Evolutionary conservation across 30 jellyfish, hydroid and myxozoan genomes (phyloP), one percentile per base, ranked within the genome.

Genomic region (Pseudorhiza aurosa): DNA sequence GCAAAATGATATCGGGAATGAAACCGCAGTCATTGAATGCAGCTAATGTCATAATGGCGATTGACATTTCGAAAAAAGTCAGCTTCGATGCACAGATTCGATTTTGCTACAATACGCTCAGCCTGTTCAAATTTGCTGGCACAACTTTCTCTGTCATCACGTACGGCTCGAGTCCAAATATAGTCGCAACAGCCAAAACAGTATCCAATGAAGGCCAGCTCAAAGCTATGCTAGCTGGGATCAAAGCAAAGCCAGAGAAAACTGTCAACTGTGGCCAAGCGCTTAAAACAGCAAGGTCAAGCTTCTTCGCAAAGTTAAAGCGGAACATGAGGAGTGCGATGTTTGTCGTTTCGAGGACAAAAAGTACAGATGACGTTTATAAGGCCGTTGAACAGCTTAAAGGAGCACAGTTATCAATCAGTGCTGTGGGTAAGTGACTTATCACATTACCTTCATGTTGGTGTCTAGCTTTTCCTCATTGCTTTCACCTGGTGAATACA

Each of bases 261-360:
- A 93, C 87, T 18, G 94, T 95, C n/a, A 81, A 81, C 68, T 71
- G 96, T 33, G 99, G 99, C 15, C 68, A 81, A 29, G 99, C 99
- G 18, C 58, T 93, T 88, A 75, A 59, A 81, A 65, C 60, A 25
- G 91, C 87, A 43, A 87, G 89, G 50, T 57, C 89, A 28, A 77
- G 85, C 31, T 69, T 85, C 70, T 65, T 81, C 26, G 72, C 90
- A 1, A 68, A 58, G 57, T 30, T 80, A 33, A 43, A 60, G 57
- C 67, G 46, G 36, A 94, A 74, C 37, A 42, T 74, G 65, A 60
- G 62, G 64, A 93, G 80, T 33, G 79, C 37, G 0, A 74, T 86
- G 88, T 76, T 93, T 32, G 82, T 93, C 37, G 74, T 93, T 8
- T 75, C 99, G 17, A 57, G 94, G 60, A 6, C 90, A 28, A 87